Base-by-base conservation (phyloP, 2,888 invertebrate genomes). In the Itoplectis maculator region DNA sequence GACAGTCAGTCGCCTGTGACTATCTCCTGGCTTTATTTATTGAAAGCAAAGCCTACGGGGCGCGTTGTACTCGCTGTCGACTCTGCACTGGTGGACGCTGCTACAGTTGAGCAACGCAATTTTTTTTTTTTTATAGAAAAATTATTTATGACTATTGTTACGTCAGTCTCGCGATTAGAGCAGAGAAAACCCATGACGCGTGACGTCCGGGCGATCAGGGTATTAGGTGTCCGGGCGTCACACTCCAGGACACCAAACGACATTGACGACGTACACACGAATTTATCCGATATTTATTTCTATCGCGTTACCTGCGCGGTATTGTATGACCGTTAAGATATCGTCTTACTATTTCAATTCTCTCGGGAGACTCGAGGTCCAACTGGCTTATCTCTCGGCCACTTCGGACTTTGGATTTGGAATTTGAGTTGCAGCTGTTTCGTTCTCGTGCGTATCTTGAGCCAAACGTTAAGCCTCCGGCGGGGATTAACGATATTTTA, bases 21-120 rank as follows among this genome's bases (percentile, higher is more conserved):
- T 84, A 72, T 42, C 63, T 69, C 45, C 45, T 2, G 11, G 76
- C 69, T 84, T 84, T 79, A 76, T 65, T 79, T 79, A 82, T 82
- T 69, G 29, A 68, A 23, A 9, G 18, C 29, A n/a, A 56, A 47
- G 29, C 65, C 11, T 23, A 45, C n/a, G 5, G 9, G n/a, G 42
- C 29, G 5, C 6, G n/a, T 59, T 37, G n/a, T 35, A n/a, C 40
- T 15, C 23, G 54, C n/a, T 35, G 4, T 5, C 9, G 3, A 42
- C 5, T n/a, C 40, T 40, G 8, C 11, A 59, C 5, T 5, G 29
- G 29, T 5, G 29, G 29, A 59, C 35, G 8, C n/a, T 59, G 5
- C 5, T n/a, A n/a, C n/a, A n/a, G n/a, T n/a, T n/a, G n/a, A n/a
- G 7, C 6, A 6, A 6, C n/a, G 13, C 1, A 0, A 13, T 3